phyloP scores from a whole-genome alignment of 2,113 vertebrate genomes.

The Callipepla squamata region DNA sequence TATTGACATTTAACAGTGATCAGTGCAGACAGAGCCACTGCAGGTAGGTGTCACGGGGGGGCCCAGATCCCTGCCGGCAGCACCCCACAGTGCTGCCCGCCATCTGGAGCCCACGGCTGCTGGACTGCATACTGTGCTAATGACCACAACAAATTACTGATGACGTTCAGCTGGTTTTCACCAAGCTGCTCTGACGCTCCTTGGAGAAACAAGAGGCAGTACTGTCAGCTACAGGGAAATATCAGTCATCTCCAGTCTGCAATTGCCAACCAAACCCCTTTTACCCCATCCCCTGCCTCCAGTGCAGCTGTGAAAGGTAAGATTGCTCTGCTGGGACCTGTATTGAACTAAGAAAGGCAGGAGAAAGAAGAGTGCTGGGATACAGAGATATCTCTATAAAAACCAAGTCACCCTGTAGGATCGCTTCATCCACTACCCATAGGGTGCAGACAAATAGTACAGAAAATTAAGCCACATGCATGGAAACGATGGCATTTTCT shows the following conservation, averaged over 20 bases:
- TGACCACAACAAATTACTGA: background rate
- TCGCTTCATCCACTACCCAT: background rate
- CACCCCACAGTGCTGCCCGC: rapidly evolving
- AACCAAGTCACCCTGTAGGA: background rate
- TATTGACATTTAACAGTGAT: background rate
- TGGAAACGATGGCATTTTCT: background rate
- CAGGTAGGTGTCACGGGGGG: background rate
- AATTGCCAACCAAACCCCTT: background rate
- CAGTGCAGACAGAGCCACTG: background rate
- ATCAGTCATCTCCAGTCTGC: background rate
- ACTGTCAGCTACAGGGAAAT: background rate
- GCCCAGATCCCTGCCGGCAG: background rate
- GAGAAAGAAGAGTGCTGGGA: background rate
- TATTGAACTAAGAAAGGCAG: background rate
- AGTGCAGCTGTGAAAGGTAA: background rate
- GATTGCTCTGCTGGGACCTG: background rate
- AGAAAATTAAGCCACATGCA: background rate
- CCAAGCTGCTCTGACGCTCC: background rate
- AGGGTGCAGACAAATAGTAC: background rate
- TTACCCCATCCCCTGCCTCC: background rate
- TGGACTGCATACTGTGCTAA: rapidly evolving
- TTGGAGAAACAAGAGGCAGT: background rate
- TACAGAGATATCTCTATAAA: background rate
- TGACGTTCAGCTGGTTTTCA: rapidly evolving
- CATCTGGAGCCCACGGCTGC: rapidly evolving